These are phyloP conservation scores for Psylliodes chrysocephalus DNA, from an alignment of 2,888 invertebrate genomes.

Conservation along the genomic window DNA sequence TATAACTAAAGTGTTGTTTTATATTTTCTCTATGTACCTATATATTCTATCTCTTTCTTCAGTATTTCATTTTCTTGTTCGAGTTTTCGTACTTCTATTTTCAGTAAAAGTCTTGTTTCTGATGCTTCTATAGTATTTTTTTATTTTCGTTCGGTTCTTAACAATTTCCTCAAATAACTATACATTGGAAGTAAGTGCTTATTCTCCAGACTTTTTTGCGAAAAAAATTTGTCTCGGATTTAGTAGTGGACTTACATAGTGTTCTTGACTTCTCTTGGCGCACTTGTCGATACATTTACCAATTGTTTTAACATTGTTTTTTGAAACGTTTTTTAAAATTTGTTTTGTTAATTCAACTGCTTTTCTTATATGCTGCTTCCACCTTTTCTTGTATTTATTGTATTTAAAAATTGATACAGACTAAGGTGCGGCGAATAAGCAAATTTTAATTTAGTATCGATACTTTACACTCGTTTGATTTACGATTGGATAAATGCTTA, in stretches of 20 bases:
- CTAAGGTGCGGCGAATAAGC: slow-evolving; percentile 20
- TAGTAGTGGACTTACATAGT: too few relatives aligned
- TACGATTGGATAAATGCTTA: slow-evolving; percentile 22
- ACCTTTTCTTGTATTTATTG: background rate
- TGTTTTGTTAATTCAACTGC: too few relatives aligned
- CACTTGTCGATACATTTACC: too few relatives aligned
- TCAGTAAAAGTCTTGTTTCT: background rate
- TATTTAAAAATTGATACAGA: background rate
- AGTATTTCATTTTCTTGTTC: background rate
- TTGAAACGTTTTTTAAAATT: too few relatives aligned
- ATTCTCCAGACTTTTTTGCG: too few relatives aligned
- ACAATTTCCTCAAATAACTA: background rate
- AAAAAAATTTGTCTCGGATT: too few relatives aligned
- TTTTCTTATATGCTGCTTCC: too few relatives aligned
- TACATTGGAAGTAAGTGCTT: too few relatives aligned
- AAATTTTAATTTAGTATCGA: slow-evolving; percentile 14
- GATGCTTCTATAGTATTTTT: slow-evolving; percentile 1
- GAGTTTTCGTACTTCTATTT: background rate
- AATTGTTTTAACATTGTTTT: too few relatives aligned
- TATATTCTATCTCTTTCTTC: background rate
- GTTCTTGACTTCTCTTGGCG: too few relatives aligned
- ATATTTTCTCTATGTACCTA: background rate
- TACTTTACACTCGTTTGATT: slow-evolving; percentile 13
- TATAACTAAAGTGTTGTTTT: background rate
- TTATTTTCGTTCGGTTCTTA: background rate